Evolutionary conservation across 2,888 invertebrate species (phyloP), one percentile per base, ranked within the genome.

Genomic region (Meiosimyza platycephala): DNA sequence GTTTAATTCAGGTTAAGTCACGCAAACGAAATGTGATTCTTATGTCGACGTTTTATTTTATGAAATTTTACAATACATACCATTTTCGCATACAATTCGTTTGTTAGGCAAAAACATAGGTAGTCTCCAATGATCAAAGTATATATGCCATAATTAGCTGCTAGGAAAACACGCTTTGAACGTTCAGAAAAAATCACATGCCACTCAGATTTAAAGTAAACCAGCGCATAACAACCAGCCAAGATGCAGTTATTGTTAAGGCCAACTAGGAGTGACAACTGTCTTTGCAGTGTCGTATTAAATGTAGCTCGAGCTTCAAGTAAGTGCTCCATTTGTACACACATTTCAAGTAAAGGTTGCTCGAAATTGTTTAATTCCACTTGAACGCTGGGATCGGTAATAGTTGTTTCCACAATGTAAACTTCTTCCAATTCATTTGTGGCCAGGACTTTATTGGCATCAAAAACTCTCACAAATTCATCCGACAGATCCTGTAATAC

Each of bases 61-160:
- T n/a, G n/a, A n/a, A n/a, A n/a, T n/a, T n/a, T n/a, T n/a, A n/a
- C 7, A 33, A 15, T 7, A 74, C 77, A 72, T 72, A 83, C 85
- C 78, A 80, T 77, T 68, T 76, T 78, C 18, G 78, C 71, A 50
- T 83, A 76, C 1, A 50, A 57, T 1, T 40, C 72, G 52, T 80
- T 80, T 0, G 80, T 73, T 15, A 79, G 4, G 28, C 80, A 73
- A 6, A 86, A 67, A n/a, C 83, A 80, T 0, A 74, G 6, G 64
- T 85, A 85, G 59, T 85, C 85, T 73, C 80, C 79, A 11, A 76
- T 75, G 28, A 85, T 83, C 54, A 83, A 83, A 51, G 82, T 80
- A 66, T 80, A 86, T 59, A 85, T 83, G 15, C 75, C 77, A 0
- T 72, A 72, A 66, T 82, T 86, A 7, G 76, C 76, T 0, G 82